Evolutionary conservation across 1,140 invertebrate genomes (phyloP).

Genomic region (Nomia melanderi): DNA sequence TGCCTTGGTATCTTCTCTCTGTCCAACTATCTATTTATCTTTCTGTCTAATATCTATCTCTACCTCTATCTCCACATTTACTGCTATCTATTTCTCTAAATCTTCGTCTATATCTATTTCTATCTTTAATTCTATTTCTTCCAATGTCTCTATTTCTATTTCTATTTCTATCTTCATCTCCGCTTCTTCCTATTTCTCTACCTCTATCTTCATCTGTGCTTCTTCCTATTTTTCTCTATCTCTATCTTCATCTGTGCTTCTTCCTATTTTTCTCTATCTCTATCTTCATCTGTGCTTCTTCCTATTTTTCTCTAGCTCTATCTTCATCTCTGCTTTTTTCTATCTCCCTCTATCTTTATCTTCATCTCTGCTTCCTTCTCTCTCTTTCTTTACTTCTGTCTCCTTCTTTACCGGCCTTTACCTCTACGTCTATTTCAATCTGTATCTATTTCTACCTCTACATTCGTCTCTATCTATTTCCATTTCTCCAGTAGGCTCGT

Average conservation of each 20-base stretch:
- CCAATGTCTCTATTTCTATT: no score
- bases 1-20: background rate
- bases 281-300: background rate
- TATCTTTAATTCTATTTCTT: no score
- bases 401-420: constrained; percentile 11
- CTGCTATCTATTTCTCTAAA: no score
- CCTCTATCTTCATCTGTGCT: no score
- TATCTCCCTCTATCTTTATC: no score
- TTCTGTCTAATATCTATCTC: no score
- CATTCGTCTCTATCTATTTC: no score
- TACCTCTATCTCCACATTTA: no score
- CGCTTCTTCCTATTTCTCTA: no score
- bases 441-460: constrained; percentile 13
- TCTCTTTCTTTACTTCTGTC: no score
- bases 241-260: background rate
- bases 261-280: background rate
- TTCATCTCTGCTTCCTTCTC: no score
- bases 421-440: background rate
- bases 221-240: background rate
- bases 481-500: background rate
- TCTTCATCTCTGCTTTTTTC: constrained; percentile 1
- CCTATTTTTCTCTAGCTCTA: background rate
- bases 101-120: background rate
- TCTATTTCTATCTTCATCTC: no score
- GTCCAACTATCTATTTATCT: background rate